Conservation (phyloP, 2,888 invertebrate species). For the Pseudococcus viburni region DNA sequence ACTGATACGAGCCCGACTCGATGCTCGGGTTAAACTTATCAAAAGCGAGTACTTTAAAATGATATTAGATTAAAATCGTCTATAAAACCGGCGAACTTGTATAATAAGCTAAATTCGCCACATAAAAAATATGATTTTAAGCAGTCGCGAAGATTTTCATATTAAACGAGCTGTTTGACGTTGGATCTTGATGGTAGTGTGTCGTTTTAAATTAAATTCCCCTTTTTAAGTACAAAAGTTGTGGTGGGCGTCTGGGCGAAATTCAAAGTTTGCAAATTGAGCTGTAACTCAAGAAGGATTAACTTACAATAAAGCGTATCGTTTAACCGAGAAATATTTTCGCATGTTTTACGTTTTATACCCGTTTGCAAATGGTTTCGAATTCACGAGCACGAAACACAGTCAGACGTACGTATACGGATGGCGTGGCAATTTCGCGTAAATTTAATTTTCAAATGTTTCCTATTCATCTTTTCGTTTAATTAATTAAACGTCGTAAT, state of each 20-base stretch:
- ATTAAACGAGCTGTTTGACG: slow-evolving; percentile 42
- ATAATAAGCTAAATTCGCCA: neutral
- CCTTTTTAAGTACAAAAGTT: slow-evolving; percentile 35
- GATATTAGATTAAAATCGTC: slow-evolving; percentile 39
- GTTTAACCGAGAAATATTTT: slow-evolving; percentile 34
- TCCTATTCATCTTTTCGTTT: slow-evolving; percentile 42
- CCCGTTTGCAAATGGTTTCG: slow-evolving; percentile 17
- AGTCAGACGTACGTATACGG: neutral
- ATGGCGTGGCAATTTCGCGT: slow-evolving; percentile 10
- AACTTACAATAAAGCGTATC: slow-evolving; percentile 48
- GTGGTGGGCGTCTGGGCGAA: slow-evolving; percentile 7
- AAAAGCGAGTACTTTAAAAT: slow-evolving; percentile 24
- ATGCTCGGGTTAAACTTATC: neutral
- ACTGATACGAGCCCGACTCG: neutral
- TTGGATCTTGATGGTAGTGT: slow-evolving; percentile 23
- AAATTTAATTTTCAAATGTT: slow-evolving; percentile 36
- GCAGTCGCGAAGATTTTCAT: slow-evolving; percentile 41
- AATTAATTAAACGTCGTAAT: slow-evolving; percentile 45
- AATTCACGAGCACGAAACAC: slow-evolving; percentile 25
- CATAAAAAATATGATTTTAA: slow-evolving; percentile 36
- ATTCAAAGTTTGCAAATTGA: slow-evolving; percentile 45
- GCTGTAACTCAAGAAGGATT: slow-evolving; percentile 35
- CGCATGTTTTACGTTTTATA: slow-evolving; percentile 29
- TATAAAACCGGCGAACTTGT: slow-evolving; percentile 5
- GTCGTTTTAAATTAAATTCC: slow-evolving; percentile 50